Evolutionary conservation across 2,113 vertebrate genomes (phyloP), one percentile per base, ranked within the genome.

Genomic region (Fulica atra): DNA sequence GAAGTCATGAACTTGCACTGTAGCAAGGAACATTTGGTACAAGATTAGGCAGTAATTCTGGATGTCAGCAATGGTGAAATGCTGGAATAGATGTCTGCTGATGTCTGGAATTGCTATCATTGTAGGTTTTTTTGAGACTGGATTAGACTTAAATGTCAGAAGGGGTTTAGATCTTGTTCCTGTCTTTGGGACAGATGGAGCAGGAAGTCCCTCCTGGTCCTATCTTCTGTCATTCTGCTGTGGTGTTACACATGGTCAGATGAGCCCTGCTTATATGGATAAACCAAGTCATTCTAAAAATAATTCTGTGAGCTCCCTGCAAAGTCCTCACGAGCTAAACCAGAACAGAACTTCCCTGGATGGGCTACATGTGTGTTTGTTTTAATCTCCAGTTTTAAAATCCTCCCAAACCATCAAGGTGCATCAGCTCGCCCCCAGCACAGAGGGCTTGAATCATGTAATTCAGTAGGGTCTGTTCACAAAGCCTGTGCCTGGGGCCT

Each of bases 401-500:
- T 71, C 38, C 46, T 88, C 65, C 63, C 76, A 78, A 36, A 57
- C 78, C 64, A 60, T 78, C 64, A 61, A 71, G 90, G 89, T 89
- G 60, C 80, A 91, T 71, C 48, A 76, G 48, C 51, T 9, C 26
- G 56, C 16, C 24, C 35, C 26, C 79, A 65, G 38, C 9, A 0
- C 16, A 29, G 71, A 77, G 74, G 33, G 26, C 21, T 65, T 79
- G 48, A 68, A 51, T 91, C 50, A 3, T 31, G 29, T 93, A 79
- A 61, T 68, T 95, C 86, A 84, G 69, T 61, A 81, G 80, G 72
- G 69, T 61, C 76, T 92, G 68, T 81, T 89, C 76, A 81, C 64
- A 86, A 57, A 90, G 82, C 51, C 26, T 74, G 25, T 92, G 94
- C 92, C 89, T 79, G 82, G 57, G 92, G 96, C 82, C 82, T 61